Conservation (phyloP, 1,140 invertebrate genomes). For the Polypedilum vanderplanki region DNA sequence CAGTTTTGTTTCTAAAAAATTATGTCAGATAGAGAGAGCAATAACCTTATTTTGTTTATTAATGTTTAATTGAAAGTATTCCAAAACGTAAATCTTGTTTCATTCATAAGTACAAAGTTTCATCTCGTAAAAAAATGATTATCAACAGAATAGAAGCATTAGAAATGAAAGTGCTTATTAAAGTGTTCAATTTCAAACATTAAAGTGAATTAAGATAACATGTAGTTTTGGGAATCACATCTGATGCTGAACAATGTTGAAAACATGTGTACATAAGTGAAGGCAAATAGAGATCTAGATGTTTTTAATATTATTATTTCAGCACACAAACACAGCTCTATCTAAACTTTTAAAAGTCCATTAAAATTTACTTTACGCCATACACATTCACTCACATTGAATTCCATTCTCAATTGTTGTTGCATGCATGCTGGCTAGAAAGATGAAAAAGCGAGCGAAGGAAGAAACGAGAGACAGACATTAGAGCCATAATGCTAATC, state of each 20-base stretch:
- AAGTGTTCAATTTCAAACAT: background rate
- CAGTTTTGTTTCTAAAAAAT: no score
- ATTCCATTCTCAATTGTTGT: background rate
- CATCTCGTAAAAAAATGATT: background rate
- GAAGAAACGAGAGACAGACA: background rate
- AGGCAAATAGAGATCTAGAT: background rate
- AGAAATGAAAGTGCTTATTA: background rate
- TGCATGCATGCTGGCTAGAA: background rate
- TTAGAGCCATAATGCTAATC: slow-evolving; percentile 17
- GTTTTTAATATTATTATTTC: slow-evolving; percentile 8
- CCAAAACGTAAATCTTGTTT: no score
- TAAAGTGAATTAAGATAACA: background rate
- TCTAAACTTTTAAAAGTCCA: slow-evolving; percentile 7
- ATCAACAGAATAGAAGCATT: background rate
- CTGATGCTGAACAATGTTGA: background rate
- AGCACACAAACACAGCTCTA: background rate
- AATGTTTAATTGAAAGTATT: no score
- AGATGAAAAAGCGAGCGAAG: background rate
- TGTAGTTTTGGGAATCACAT: background rate
- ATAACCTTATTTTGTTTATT: no score
- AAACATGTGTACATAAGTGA: background rate
- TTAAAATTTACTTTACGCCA: background rate
- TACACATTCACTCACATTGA: background rate
- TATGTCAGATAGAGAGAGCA: no score
- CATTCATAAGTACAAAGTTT: no score